These are phyloP conservation scores for Rhegmatorhina hoffmannsi DNA, from an alignment of 2,113 vertebrate genomes.

Conservation along the genomic window DNA sequence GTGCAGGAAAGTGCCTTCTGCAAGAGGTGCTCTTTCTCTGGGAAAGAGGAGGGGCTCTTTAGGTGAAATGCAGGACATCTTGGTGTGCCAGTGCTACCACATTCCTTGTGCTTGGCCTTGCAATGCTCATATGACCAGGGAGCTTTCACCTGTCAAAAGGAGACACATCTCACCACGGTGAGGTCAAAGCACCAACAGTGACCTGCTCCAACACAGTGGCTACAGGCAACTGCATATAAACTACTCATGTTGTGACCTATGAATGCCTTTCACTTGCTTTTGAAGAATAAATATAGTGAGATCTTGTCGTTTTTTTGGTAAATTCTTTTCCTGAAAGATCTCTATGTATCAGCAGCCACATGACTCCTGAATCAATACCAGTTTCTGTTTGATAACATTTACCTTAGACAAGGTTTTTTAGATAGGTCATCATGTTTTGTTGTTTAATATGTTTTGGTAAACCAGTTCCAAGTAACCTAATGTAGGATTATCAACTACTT, in stretches of 20 bases:
- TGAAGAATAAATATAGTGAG: neutral
- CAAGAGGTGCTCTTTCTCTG: neutral
- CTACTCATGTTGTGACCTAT: neutral
- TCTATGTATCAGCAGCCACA: neutral
- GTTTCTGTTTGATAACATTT: neutral
- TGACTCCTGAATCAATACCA: neutral
- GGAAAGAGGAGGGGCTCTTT: neutral
- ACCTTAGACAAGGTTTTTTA: neutral
- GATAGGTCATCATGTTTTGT: neutral
- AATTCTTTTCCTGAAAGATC: neutral
- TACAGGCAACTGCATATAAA: neutral
- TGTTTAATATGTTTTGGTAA: neutral
- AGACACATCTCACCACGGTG: neutral
- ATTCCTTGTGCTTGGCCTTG: neutral
- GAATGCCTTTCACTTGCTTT: neutral
- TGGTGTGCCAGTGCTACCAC: neutral
- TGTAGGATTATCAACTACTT: neutral
- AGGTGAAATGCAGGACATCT: neutral
- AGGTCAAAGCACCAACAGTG: neutral
- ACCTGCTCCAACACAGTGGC: neutral
- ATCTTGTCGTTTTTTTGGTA: neutral
- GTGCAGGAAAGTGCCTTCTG: neutral
- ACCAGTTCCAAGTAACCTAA: neutral
- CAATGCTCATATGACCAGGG: accelerated
- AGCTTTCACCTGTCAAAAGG: neutral